Conservation (phyloP, 2,113 vertebrate species). For the Campylomormyrus numenius region DNA sequence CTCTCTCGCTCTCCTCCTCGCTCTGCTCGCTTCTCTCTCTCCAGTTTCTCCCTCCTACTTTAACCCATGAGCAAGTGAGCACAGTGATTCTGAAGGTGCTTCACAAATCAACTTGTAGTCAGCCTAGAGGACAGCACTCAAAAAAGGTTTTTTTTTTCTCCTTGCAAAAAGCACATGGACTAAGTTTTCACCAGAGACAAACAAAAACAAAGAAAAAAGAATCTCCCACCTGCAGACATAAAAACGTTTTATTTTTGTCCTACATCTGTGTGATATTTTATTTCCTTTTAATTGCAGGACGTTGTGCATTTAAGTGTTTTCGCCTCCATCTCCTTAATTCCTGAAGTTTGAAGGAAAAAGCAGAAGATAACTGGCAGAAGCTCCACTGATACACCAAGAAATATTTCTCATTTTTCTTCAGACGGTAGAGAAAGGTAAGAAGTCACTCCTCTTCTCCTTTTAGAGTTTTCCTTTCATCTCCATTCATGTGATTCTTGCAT, state of each 20-base stretch:
- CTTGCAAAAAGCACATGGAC: conserved; percentile 50
- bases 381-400: conserved; percentile 29
- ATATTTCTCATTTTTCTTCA: conserved; percentile 19
- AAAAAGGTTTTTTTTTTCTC: conserved; percentile 41
- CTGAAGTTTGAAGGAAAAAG: conserved; percentile 57
- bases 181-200: conserved; percentile 48
- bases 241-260: conserved; percentile 30
- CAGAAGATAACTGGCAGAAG: conserved; percentile 53
- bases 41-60: conserved; percentile 62
- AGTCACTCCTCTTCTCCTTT: conserved; percentile 20
- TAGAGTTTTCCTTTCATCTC: conserved; percentile 27
- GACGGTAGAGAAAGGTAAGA: conserved; percentile 54
- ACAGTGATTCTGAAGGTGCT: conserved; percentile 63
- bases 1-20: conserved; percentile 38
- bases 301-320: conserved; percentile 22
- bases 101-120: conserved; percentile 60
- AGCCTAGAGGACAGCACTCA: conserved; percentile 50
- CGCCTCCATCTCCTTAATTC: conserved; percentile 42
- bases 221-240: conserved; percentile 38
- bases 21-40: conserved; percentile 31
- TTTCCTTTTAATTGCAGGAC: conserved; percentile 35
- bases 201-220: conserved; percentile 35
- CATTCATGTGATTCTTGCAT: conserved; percentile 36
- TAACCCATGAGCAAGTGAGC: conserved; percentile 55
- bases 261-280: conserved; percentile 47